These are phyloP conservation scores for Chironomus striatipennis DNA, from an alignment of 1,140 invertebrate genomes.

Conservation along the genomic window DNA sequence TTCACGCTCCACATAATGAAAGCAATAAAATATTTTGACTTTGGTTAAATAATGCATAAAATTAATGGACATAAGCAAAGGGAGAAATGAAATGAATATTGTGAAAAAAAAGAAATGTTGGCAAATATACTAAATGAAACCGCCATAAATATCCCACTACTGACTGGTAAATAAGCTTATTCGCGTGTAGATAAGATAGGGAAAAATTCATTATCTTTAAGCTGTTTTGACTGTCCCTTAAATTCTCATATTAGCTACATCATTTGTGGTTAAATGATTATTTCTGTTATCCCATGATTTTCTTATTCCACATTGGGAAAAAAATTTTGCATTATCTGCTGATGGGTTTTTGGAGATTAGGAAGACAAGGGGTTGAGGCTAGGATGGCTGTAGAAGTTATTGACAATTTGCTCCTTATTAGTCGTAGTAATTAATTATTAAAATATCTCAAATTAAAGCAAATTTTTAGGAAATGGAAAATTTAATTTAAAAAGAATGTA, in stretches of 20 bases:
- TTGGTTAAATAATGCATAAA: constrained; percentile 21
- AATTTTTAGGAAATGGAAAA: no score
- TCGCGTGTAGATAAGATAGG: not conserved
- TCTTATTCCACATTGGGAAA: not conserved
- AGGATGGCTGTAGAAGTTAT: no score
- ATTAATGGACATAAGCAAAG: constrained; percentile 18
- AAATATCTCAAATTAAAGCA: no score
- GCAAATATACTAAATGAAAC: not conserved
- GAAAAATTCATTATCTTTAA: constrained; percentile 17
- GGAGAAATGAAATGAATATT: not conserved
- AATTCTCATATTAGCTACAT: not conserved
- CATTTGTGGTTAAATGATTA: not conserved
- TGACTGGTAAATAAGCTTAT: not conserved
- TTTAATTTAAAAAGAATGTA: no score
- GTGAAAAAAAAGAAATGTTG: not conserved
- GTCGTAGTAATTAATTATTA: no score
- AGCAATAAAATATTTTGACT: constrained; percentile 11
- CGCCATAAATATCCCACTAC: not conserved
- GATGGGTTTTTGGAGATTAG: no score
- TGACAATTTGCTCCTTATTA: no score
- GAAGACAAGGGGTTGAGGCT: no score
- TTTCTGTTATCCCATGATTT: no score
- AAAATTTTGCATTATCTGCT: not conserved
- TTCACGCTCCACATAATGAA: not conserved
- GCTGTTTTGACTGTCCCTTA: not conserved